Evolutionary conservation across 35 echinoderm and acorn worm genomes (phyloP), one percentile per base, ranked within the genome.

Genomic region (Hemicentrotus pulcherrimus): DNA sequence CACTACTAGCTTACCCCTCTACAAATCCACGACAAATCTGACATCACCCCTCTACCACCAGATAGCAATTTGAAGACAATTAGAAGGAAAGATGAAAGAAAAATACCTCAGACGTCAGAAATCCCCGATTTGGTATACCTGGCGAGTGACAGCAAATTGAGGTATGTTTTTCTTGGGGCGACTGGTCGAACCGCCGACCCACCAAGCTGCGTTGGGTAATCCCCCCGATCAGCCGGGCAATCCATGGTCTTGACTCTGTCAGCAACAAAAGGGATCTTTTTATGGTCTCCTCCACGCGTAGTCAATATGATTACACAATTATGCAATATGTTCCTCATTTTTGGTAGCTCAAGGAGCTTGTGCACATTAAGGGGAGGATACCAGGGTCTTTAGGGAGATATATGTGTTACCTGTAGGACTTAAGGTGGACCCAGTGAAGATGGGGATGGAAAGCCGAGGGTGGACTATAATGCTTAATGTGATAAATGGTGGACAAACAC

Each of bases 51-150:
- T 22, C 19, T 31, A 50, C 46, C 91, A 46, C 48, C 91, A 93
- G 91, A 58, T 48, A 93, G 32, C 91, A 93, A 93, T 93, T 93
- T 93, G 91, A 47, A 41, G 91, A 93, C 91, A 93, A 93, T 93
- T 93, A 93, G 48, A 13, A 48, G 45, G 91, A 93, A 93, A 93
- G 91, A 93, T 93, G 91, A 93, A 93, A 93, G 91, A 93, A 93
- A 93, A 93, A 93, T 93, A 93, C 65, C 65, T 78, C 28, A 78
- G 65, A 78, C 28, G 19, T 78, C 47, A 58, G 48, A 58, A 93
- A 93, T 93, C 48, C 91, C 91, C 91, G 91, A 93, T 93, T 93
- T 93, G 32, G 9, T 47, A 45, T 14, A 45, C 47, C 30, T 93
- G 91, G 91, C 91, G 91, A 93, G 45, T 93, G 91, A 90, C 32